Conservation (phyloP, 2,888 invertebrate genomes). For the Leptopilina myrica region DNA sequence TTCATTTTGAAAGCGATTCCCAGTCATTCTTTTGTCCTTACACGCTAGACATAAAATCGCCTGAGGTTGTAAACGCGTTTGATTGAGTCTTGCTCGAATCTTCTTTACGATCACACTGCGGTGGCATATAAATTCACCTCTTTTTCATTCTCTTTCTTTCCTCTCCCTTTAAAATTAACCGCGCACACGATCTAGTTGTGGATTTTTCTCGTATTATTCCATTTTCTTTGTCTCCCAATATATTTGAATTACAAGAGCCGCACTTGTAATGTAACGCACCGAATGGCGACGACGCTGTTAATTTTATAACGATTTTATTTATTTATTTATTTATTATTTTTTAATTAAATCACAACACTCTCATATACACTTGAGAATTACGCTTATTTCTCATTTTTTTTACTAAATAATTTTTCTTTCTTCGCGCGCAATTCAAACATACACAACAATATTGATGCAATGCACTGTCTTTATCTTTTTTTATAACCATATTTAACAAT, state of each 20-base stretch:
- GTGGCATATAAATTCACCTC: constrained; percentile 8
- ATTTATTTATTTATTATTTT: constrained; percentile 2
- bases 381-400: background rate
- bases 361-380: background rate
- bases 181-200: constrained; percentile 15
- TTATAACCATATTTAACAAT: constrained; percentile 51
- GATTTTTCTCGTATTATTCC: background rate
- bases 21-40: constrained; percentile 28
- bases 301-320: constrained; percentile 5
- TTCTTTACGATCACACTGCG: constrained; percentile 25
- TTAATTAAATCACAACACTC: constrained; percentile 32
- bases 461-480: constrained; percentile 16
- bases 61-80: constrained; percentile 29
- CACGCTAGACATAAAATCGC: constrained; percentile 34
- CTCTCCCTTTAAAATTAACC: constrained; percentile 10
- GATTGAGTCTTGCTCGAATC: constrained; percentile 39
- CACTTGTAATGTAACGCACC: constrained; percentile 1
- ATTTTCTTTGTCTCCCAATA: too few relatives aligned
- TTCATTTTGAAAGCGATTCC: constrained; percentile 26
- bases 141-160: background rate
- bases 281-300: constrained; percentile 12
- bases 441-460: constrained; percentile 39
- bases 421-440: constrained; percentile 10
- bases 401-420: background rate
- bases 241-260: constrained; percentile 24